Evolutionary conservation across 2,113 vertebrate genomes (phyloP), one percentile per base, ranked within the genome.

Genomic region (Austrofundulus limnaeus): DNA sequence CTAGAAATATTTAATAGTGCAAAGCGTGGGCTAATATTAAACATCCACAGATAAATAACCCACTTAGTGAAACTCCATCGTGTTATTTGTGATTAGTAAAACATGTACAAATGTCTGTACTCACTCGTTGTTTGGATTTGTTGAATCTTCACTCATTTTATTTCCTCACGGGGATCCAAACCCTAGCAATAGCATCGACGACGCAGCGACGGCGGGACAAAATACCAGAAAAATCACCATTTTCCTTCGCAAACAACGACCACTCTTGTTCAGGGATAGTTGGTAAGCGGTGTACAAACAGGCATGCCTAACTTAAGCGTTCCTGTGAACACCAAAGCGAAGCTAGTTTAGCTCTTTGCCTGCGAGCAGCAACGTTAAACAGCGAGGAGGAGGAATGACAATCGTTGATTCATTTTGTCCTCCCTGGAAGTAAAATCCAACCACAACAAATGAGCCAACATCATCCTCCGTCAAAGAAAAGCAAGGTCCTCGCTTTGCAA

Each of bases 91-190:
- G 28, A 53, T 17, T 37, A 37, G 31, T 10, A 11, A 14, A 37
- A 60, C 14, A 10, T 28, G 11, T 17, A 25, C 48, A 46, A 50
- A 12, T 21, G 25, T 52, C 8, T 38, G 14, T 55, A 91, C 96
- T 97, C 91, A 98, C 96, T 98, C 96, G 93, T 94, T 92, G 93
- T 95, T 95, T 94, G 95, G 93, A 94, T 95, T 94, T 92, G 94
- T 94, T 94, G 95, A 95, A 93, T 98, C 95, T 94, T 98, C 95
- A 95, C 95, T 98, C 96, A 98, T 98, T 94, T 97, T 92, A 34
- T 93, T 93, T 94, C 95, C 95, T 98, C 95, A 98, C 94, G 93
- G 95, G 81, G 94, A 92, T 91, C 87, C 92, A 92, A 92, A 93
- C 92, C 91, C 91, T 90, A 88, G 92, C 89, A 94, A 94, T 89